Base-by-base conservation (phyloP, 2,888 invertebrate species). In the Apamea monoglypha region DNA sequence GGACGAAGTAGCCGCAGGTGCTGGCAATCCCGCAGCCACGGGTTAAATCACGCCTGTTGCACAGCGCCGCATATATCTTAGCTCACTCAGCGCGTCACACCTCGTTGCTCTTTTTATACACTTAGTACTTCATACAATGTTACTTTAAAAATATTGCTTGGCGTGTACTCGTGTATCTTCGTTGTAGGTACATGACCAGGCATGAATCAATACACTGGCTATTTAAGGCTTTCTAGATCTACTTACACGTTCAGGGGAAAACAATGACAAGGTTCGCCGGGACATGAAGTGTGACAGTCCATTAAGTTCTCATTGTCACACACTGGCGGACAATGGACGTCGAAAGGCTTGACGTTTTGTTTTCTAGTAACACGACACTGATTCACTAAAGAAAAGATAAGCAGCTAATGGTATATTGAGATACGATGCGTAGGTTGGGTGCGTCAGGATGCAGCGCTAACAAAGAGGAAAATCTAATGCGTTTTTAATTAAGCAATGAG, bases 261-360 rank as follows among this genome's bases (percentile, higher is more conserved):
- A 90, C 88, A 89, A 86, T 88, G 88, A 90, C 88, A 74, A 66
- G 66, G 71, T 63, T 71, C 64, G 73, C 63, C 47, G 68, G 29
- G 82, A 85, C 73, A 76, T 75, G 73, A 86, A 76, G 75, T 92
- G 88, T 92, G 94, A 92, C 92, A 91, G 93, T 95, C 96, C 96
- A 96, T 96, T 96, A 96, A 93, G 94, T 92, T 94, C 95, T 96
- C 95, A 94, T 92, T 95, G 93, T 94, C 95, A 93, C 93, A 94
- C 88, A 94, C 93, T 92, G 84, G 92, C 87, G 89, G 88, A 96
- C 95, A 95, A 95, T 93, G 91, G 94, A 87, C 87, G 90, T 75
- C 92, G 87, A 92, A 90, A 92, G 90, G 86, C 90, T 89, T 86
- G 90, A 86, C 90, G 87, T 83, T 81, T 87, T 91, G 90, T 90